phyloP scores from a whole-genome alignment of 2,888 invertebrate genomes.

The Plemyria rubiginata region DNA sequence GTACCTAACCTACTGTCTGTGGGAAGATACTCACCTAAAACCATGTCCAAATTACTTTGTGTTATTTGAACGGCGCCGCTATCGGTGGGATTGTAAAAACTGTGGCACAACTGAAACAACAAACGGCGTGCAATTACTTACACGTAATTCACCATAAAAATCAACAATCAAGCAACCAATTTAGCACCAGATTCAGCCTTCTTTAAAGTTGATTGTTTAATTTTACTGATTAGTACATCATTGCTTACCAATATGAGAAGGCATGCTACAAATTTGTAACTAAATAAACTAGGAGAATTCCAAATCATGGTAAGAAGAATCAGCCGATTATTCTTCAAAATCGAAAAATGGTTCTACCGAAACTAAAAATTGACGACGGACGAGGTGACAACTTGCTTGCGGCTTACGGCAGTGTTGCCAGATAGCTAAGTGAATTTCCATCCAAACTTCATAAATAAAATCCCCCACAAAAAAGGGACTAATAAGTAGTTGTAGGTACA shows the following conservation, averaged over 20 bases:
- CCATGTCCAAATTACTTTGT: conserved; percentile 92
- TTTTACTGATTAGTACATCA: background rate
- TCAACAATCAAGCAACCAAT: conserved; percentile 59
- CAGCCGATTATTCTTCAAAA: conserved; percentile 37
- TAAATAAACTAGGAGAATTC: conserved; percentile 55
- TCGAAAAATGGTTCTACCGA: conserved; percentile 47
- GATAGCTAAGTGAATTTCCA: too few relatives aligned
- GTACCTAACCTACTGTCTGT: conserved; percentile 17
- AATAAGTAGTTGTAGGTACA: too few relatives aligned
- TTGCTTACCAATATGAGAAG: conserved; percentile 71
- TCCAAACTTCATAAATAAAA: too few relatives aligned
- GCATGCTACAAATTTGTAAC: conserved; percentile 61
- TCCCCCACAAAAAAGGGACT: too few relatives aligned
- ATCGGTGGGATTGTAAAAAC: conserved; percentile 90
- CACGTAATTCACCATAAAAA: conserved; percentile 68
- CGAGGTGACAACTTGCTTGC: background rate
- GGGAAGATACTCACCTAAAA: conserved; percentile 87
- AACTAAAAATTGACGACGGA: conserved; percentile 17
- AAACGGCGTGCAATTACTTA: conserved; percentile 64
- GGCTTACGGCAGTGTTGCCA: too few relatives aligned
- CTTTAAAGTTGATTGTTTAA: background rate
- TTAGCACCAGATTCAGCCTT: conserved; percentile 39
- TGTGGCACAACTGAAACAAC: conserved; percentile 80
- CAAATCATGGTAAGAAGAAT: conserved; percentile 55
- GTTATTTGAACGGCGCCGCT: conserved; percentile 93